phyloP scores from a whole-genome alignment of 2,888 invertebrate genomes.

The Trichopria drosophilae region DNA sequence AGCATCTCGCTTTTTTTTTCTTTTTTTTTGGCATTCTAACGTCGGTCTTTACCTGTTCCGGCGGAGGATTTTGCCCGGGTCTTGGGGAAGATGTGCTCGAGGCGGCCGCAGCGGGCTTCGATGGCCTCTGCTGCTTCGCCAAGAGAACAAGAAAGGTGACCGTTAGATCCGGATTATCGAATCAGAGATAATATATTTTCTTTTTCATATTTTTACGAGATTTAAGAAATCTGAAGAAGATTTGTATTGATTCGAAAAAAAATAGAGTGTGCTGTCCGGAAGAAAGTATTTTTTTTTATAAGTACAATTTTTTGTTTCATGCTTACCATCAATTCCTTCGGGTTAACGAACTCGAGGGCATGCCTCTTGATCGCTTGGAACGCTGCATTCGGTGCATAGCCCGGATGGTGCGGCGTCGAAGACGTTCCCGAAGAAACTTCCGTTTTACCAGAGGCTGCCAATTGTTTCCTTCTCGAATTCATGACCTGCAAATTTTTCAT shows the following conservation, averaged over 20 bases:
- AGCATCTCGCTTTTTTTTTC: slow-evolving; percentile 17
- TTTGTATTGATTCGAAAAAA: neutral
- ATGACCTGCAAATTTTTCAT: slow-evolving; percentile 45
- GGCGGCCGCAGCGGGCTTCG: slow-evolving; percentile 62
- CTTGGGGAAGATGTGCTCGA: slow-evolving; percentile 61
- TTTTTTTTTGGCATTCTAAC: slow-evolving; percentile 34
- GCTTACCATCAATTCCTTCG: slow-evolving; percentile 83
- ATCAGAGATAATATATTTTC: slow-evolving; percentile 18
- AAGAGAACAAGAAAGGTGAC: slow-evolving; percentile 51
- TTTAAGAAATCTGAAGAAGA: slow-evolving; percentile 4
- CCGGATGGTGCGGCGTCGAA: slow-evolving; percentile 71
- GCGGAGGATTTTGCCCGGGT: slow-evolving; percentile 63
- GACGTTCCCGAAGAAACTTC: slow-evolving; percentile 56
- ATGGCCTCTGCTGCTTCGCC: slow-evolving; percentile 61
- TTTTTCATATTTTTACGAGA: slow-evolving; percentile 5
- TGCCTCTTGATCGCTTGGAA: slow-evolving; percentile 96
- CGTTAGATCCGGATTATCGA: slow-evolving; percentile 31
- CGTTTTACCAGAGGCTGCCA: slow-evolving; percentile 53
- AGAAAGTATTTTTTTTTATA: neutral
- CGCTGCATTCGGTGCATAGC: slow-evolving; percentile 94
- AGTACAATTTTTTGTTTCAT: neutral
- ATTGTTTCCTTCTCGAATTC: slow-evolving; percentile 52
- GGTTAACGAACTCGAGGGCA: slow-evolving; percentile 86
- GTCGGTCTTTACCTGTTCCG: slow-evolving; percentile 65
- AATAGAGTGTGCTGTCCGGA: neutral